phyloP scores from a whole-genome alignment of 2,797 vertebrate species.

The Phylloscopus collybita region DNA sequence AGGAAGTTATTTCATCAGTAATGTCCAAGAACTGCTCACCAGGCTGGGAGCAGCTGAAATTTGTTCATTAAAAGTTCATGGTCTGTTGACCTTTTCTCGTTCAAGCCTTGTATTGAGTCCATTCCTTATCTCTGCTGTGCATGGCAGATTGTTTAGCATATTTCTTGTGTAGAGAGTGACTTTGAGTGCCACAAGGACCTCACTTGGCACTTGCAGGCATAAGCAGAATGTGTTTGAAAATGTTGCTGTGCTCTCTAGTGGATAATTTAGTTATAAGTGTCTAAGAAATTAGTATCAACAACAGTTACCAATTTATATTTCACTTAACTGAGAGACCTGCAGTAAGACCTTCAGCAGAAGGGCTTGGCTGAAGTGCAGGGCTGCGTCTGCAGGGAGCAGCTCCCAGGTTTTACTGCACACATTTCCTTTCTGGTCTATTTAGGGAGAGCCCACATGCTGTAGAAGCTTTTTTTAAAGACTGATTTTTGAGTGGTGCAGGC shows the following conservation, averaged over 20 bases:
- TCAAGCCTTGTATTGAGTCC: slow-evolving; percentile 27
- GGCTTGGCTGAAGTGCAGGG: neutral
- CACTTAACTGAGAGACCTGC: slow-evolving; percentile 32
- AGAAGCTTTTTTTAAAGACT: neutral
- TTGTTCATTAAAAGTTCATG: slow-evolving; percentile 69
- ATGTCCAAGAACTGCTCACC: slow-evolving; percentile 20
- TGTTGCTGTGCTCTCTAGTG: slow-evolving; percentile 68
- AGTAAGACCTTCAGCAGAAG: neutral
- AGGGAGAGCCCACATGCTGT: neutral
- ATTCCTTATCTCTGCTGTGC: slow-evolving; percentile 48
- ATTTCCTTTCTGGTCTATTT: neutral
- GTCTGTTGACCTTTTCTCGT: slow-evolving; percentile 58
- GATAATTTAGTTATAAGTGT: slow-evolving; percentile 73
- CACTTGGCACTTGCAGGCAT: slow-evolving; percentile 39
- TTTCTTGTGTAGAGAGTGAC: slow-evolving; percentile 43
- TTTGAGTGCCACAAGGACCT: slow-evolving; percentile 37
- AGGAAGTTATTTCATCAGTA: slow-evolving; percentile 15
- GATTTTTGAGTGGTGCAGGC: neutral
- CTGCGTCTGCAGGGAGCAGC: neutral
- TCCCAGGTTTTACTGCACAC: neutral
- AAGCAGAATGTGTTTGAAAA: slow-evolving; percentile 71
- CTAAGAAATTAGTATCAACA: slow-evolving; percentile 44
- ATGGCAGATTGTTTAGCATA: slow-evolving; percentile 65
- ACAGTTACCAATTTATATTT: slow-evolving; percentile 54
- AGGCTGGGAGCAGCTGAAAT: slow-evolving; percentile 66